Evolutionary conservation across 1,140 invertebrate genomes (phyloP).

Genomic region (Aphidius ervi): DNA sequence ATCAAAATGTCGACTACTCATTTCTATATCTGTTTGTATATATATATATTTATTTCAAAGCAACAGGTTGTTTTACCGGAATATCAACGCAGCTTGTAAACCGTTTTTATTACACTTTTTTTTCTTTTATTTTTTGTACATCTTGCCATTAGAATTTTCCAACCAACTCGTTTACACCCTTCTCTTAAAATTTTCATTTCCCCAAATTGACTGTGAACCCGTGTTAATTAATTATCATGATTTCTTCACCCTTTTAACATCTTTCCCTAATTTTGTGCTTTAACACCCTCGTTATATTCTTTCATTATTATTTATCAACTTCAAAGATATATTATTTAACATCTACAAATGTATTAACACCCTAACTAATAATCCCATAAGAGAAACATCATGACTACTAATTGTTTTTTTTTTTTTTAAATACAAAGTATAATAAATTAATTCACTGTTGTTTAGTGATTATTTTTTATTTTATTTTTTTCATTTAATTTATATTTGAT

Average conservation of each 20-base stretch:
- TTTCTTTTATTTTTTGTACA: slow-evolving; percentile 12
- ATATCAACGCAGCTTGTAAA: slow-evolving; percentile 9
- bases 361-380: too few relatives aligned
- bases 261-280: neutral
- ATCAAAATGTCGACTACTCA: slow-evolving; percentile 6
- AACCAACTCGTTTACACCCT: slow-evolving; percentile 46
- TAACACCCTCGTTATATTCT: too few relatives aligned
- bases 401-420: too few relatives aligned
- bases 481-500: too few relatives aligned
- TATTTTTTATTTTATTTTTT: too few relatives aligned
- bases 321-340: too few relatives aligned
- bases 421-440: too few relatives aligned
- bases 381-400: too few relatives aligned
- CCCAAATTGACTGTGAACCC: slow-evolving; percentile 36
- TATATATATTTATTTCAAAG: neutral
- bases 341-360: too few relatives aligned
- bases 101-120: slow-evolving; percentile 3
- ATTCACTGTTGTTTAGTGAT: too few relatives aligned
- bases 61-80: slow-evolving; percentile 25
- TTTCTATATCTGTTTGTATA: slow-evolving; percentile 3
- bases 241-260: slow-evolving; percentile 18
- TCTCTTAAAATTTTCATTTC: neutral
- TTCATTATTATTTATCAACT: too few relatives aligned
- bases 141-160: slow-evolving; percentile 4
- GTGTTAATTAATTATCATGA: slow-evolving; percentile 43